Evolutionary conservation across 1,140 invertebrate genomes (phyloP).

Genomic region (Bradysia coprophila): DNA sequence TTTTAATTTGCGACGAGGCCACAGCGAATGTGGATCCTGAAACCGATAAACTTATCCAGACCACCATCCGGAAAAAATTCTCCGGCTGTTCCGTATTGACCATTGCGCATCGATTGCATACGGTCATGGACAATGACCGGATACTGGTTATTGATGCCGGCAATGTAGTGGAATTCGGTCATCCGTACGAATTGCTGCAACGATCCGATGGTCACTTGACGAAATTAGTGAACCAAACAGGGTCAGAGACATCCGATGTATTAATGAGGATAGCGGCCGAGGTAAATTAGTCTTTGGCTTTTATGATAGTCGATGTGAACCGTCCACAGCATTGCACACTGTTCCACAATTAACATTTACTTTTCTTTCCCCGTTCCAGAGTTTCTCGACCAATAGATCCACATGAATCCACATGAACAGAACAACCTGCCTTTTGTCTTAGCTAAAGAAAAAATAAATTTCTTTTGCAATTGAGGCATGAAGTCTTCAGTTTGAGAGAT

Average conservation of each 20-base stretch:
- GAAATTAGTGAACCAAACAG: slow-evolving; percentile 10
- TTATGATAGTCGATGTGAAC: no score
- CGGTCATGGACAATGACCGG: slow-evolving; percentile 59
- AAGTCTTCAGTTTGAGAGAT: no score
- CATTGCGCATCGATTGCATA: no score
- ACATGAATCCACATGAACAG: no score
- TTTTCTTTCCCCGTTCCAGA: no score
- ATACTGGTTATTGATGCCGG: slow-evolving; percentile 56
- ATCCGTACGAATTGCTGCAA: slow-evolving; percentile 42
- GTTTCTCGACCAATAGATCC: no score
- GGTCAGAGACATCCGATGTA: not conserved
- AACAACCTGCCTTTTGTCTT: no score
- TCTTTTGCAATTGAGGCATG: no score
- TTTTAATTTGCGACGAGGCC: slow-evolving; percentile 77
- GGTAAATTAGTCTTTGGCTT: no score
- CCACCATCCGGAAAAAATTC: slow-evolving; percentile 53
- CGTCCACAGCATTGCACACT: no score
- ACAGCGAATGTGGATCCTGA: slow-evolving; percentile 74
- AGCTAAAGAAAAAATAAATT: no score
- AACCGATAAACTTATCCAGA: slow-evolving; percentile 50
- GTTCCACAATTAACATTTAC: no score
- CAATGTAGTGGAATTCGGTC: slow-evolving; percentile 43
- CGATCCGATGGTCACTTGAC: slow-evolving; percentile 30
- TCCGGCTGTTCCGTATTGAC: slow-evolving; percentile 60
- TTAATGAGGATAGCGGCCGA: not conserved